phyloP scores from a whole-genome alignment of 2,888 invertebrate species.

The Myopa testacea region DNA sequence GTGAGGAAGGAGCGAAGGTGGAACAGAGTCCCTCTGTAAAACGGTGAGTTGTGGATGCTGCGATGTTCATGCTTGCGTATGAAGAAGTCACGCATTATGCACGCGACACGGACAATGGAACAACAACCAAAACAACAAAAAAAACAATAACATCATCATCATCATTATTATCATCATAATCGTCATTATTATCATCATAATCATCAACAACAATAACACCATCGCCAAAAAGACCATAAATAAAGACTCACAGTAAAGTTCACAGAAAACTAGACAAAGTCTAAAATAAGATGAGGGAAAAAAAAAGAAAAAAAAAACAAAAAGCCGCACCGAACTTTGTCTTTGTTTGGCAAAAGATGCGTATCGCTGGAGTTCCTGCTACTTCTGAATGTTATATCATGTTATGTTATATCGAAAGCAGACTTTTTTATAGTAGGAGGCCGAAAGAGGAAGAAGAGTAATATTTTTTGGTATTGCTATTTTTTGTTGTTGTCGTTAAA shows the following conservation, averaged over 20 bases:
- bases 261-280: background rate
- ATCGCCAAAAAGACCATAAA: constrained; percentile 23
- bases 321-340: constrained; percentile 20
- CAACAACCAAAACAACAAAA: constrained; percentile 15
- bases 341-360: constrained; percentile 28
- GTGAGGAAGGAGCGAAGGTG: too few species aligned
- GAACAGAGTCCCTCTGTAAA: too few species aligned
- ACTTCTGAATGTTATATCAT: too few species aligned
- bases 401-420: too few species aligned
- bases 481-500: too few species aligned
- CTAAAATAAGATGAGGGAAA: background rate
- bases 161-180: background rate
- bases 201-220: background rate
- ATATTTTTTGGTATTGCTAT: background rate
- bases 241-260: constrained; percentile 12
- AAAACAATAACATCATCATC: background rate
- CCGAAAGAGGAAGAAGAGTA: too few species aligned
- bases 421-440: too few species aligned
- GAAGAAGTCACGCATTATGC: background rate
- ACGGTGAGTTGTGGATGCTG: too few species aligned
- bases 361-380: constrained; percentile 23
- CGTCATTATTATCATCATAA: background rate
- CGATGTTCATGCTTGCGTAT: constrained; percentile 26
- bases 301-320: background rate
- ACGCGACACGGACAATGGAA: constrained; percentile 1